phyloP scores from a whole-genome alignment of 2,113 vertebrate species.

The Epinephelus cyanopodus region DNA sequence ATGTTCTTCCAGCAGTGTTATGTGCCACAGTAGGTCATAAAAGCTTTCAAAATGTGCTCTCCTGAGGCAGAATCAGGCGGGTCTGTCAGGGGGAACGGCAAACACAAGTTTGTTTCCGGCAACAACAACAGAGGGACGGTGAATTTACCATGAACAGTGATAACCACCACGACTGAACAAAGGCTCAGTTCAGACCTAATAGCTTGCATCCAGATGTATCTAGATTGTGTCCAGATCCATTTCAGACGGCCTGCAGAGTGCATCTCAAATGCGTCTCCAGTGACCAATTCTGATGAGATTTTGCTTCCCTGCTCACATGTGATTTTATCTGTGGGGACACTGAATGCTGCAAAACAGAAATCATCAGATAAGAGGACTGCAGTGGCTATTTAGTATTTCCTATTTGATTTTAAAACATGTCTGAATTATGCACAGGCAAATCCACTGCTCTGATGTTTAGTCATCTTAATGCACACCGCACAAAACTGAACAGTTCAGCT shows the following conservation, averaged over 20 bases:
- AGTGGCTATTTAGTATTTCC: background rate
- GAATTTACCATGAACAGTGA: constrained; percentile 2
- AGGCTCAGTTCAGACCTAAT: constrained; percentile 11
- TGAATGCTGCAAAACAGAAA: constrained; percentile 19
- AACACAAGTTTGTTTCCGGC: background rate
- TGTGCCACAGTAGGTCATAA: background rate
- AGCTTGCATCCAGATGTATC: constrained; percentile 23
- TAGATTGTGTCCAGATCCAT: constrained; percentile 40
- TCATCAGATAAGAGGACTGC: constrained; percentile 8
- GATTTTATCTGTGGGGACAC: constrained; percentile 47
- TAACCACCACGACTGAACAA: constrained; percentile 16
- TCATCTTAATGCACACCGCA: background rate
- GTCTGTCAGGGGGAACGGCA: background rate
- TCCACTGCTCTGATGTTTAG: constrained; percentile 1
- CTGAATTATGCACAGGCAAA: constrained; percentile 8
- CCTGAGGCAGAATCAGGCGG: background rate
- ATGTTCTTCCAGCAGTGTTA: background rate
- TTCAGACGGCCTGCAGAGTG: constrained; percentile 32
- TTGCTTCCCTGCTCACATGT: constrained; percentile 34
- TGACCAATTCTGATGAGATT: constrained; percentile 40
- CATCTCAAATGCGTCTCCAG: constrained; percentile 40
- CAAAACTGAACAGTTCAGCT: background rate
- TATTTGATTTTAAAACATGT: background rate
- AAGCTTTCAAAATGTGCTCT: background rate
- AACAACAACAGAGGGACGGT: background rate